Base-by-base conservation (phyloP, 2,113 vertebrate species). In the Onychorhynchus coronatus region DNA sequence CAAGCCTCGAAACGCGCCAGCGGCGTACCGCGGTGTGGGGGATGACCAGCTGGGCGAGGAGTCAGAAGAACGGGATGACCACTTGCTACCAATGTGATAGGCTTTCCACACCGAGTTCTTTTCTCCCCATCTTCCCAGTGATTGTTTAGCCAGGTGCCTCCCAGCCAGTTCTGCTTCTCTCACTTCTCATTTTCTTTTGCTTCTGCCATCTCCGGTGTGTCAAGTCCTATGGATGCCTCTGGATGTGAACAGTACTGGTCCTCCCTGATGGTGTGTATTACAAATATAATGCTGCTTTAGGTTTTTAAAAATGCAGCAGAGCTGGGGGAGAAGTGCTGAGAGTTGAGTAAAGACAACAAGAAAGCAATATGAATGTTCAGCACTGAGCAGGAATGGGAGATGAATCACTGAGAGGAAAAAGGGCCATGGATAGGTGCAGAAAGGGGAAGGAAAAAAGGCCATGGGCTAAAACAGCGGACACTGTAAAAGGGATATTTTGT, bases 11-110 rank as follows among this genome's bases (percentile, higher is more conserved):
- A 98, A 97, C 2, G 97, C 97, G 0, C 98, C 99, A 16, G 98
- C 99, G 6, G 97, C 98, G 0, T 99, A 99, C 89, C 98, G 99
- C 14, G 99, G 99, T 8, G 98, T 98, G 53, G 96, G 98, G 6
- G 97, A 99, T 14, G 99, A 99, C 53, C 97, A 99, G 74, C 97
- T 99, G 70, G 98, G 98, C 42, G 99, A 99, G 56, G 98, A 99
- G 80, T 98, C 98, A 3, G 99, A 99, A 94, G 99, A 99, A 95
- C 97, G 99, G 88, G 99, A 99, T 61, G 99, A 99, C 95, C 99
- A 99, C 94, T 98, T 99, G 92, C 97, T 99, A 74, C 99, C 99
- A 10, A 97, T 97, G 96, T 97, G 96, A 97, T 5, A 37, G 77
- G 76, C 76, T 84, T 86, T 58, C 63, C 23, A 39, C 50, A 52